A percentile compares a stretch with the other conserved stretches of the same genome.
These are phyloP conservation scores for Pseudobourletiella spinata DNA, from an alignment of 1,140 invertebrate genomes.

Conservation along the genomic window DNA sequence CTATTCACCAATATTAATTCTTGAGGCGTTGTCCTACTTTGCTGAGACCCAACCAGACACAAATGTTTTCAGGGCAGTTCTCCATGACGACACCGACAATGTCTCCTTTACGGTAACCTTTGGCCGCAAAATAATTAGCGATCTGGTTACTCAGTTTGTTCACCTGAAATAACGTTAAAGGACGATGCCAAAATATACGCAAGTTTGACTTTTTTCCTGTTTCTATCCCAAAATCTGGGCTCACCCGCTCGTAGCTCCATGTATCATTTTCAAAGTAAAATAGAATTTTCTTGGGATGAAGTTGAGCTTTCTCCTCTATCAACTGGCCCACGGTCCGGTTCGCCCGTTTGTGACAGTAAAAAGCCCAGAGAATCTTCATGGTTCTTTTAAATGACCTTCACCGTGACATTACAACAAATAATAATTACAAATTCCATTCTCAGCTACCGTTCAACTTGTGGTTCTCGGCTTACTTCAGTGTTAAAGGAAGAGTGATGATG, in stretches of 20 bases:
- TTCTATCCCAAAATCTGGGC: neutral
- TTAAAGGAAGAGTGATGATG: no score
- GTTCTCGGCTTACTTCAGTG: no score
- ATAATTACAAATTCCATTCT: no score
- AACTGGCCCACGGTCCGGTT: neutral
- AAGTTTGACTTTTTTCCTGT: neutral
- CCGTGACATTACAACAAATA: no score
- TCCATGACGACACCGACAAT: slow-evolving; percentile 51
- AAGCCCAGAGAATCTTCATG: no score
- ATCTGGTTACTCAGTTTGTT: slow-evolving; percentile 44
- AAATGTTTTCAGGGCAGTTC: slow-evolving; percentile 45
- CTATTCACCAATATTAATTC: neutral
- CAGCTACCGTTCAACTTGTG: no score
- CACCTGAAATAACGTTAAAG: slow-evolving; percentile 39
- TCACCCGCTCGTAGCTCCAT: neutral
- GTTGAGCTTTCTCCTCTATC: neutral
- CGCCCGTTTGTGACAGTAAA: no score
- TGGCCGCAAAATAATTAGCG: slow-evolving; percentile 42
- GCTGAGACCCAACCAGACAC: slow-evolving; percentile 49
- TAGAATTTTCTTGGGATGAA: neutral
- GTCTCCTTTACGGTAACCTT: slow-evolving; percentile 44
- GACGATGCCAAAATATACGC: neutral
- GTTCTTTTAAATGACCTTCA: no score
- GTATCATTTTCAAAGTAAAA: neutral
- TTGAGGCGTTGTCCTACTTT: neutral